Evolutionary conservation across 2,888 invertebrate species (phyloP), one percentile per base, ranked within the genome.

Genomic region (Oscheius sp.): DNA sequence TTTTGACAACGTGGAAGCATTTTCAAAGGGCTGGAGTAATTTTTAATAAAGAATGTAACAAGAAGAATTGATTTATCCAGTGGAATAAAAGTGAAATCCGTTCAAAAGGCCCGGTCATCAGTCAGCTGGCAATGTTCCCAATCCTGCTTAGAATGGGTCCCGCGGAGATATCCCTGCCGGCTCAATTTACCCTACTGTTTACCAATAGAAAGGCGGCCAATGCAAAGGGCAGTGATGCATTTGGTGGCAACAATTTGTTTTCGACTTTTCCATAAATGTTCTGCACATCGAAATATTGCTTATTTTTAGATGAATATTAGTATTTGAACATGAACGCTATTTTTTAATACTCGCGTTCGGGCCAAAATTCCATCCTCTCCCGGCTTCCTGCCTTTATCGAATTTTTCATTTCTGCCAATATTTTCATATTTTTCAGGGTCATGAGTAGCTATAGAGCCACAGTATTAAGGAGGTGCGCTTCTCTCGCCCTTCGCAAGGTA

Each of bases 401-500:
- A 29, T 61, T 61, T 43, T 7, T 18, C 2, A 18, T 49, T 2
- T 18, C 5, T 18, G 13, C 2, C 49, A 35, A 41, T 35, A 12
- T 59, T 59, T 12, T 35, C 2, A 3, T 46, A 9, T 21, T 52
- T 66, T 64, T 66, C 52, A 66, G 66, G 66, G 66, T 52, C 45
- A 66, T 66, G 66, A 66, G 52, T 35, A 52, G 66, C 52, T 52
- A 29, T 52, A 66, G 66, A 49, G 66, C 66, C 18, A 52, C 27
- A 1, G 49, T 29, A 18, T 27, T 66, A 29, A 49, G 52, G 29
- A 66, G 66, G 49, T 66, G 66, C 35, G 66, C 66, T 12, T 29
- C 52, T n/a, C 52, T 52, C 1, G 66, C 27, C 3, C 25, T 66
- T 18, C 66, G 66, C 41, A 66, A 52, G 66, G 66, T 66, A 16